Base-by-base conservation (phyloP, 2,888 invertebrate species). In the Galerucella calmariensis region DNA sequence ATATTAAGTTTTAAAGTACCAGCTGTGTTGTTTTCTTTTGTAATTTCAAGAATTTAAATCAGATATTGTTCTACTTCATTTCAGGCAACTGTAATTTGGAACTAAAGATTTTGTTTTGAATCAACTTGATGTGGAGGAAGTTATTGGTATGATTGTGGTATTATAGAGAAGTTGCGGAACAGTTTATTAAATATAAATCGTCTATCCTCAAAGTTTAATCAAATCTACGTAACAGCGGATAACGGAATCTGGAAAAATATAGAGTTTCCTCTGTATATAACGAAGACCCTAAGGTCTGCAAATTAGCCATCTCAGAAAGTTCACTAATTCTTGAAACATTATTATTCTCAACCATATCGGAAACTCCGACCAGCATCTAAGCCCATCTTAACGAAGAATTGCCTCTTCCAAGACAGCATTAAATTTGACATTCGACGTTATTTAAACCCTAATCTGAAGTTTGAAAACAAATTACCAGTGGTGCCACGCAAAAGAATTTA, bases 211-310 rank as follows among this genome's bases (percentile, higher is more conserved):
- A 35, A 51, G 5, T 6, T 51, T 51, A 5, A 51, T 51, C n/a
- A 51, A 51, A n/a, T n/a, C n/a, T 6, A 24, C 11, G 20, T 59
- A 24, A 27, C 59, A 27, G 14, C 8, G 11, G 16, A 8, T 27
- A 14, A 11, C 59, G 59, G 24, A 10, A 59, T 11, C 27, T 59
- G 11, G 24, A 11, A 14, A 12, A 9, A 12, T 14, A 68, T 12
- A 48, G 56, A 11, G 53, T 53, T 70, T 53, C 41, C 51, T 63
- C 48, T 41, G 63, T 53, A 70, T 62, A 56, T 70, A 70, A 70
- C 53, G 63, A 70, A 51, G 53, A 51, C 70, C 70, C 70, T 51
- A 41, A 70, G 62, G 63, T 70, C 63, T 70, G 63, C 70, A 70
- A 70, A 70, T 70, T 63, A 70, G 27, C 63, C 63, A 56, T 35